Percentiles rank a stretch among this genome's conserved stretches.
These are phyloP conservation scores for Meda fulgida DNA, from an alignment of 2,797 vertebrate species.

Conservation along the genomic window DNA sequence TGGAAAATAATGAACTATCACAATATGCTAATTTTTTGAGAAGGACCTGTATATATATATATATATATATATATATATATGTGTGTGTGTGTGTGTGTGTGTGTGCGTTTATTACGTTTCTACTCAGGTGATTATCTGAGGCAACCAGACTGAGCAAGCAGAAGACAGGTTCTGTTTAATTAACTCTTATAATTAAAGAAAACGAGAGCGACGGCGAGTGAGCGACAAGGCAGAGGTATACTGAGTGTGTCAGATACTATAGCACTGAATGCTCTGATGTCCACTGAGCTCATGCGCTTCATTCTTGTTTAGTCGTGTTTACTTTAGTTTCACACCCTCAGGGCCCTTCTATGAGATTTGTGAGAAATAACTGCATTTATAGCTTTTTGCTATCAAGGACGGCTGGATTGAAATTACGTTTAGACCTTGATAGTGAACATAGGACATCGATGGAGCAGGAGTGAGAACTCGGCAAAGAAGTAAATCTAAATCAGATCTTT, in stretches of 20 bases:
- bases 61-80: conserved; percentile 3
- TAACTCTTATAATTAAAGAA: conserved; percentile 74
- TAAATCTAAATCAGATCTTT: conserved; percentile 83
- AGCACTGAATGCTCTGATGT: background rate
- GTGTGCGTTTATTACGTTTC: conserved; percentile 24
- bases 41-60: background rate
- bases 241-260: background rate
- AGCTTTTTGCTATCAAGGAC: conserved; percentile 8
- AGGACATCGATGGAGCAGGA: conserved; percentile 27
- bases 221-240: conserved; percentile 9
- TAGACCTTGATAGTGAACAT: conserved; percentile 5
- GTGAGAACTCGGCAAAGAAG: conserved; percentile 58
- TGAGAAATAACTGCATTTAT: conserved; percentile 11
- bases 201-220: background rate
- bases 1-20: no score
- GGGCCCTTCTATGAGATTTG: conserved; percentile 8
- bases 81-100: background rate
- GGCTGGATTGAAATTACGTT: conserved; percentile 41
- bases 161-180: conserved; percentile 74
- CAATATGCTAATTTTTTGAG: no score
- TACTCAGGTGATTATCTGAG: conserved; percentile 70
- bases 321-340: conserved; percentile 9
- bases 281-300: background rate
- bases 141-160: conserved; percentile 74
- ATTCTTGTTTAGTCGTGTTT: conserved; percentile 1